Percentiles rank a stretch among this genome's conserved stretches.
phyloP scores from a whole-genome alignment of 1,140 invertebrate genomes.

The Calosoma granatense region DNA sequence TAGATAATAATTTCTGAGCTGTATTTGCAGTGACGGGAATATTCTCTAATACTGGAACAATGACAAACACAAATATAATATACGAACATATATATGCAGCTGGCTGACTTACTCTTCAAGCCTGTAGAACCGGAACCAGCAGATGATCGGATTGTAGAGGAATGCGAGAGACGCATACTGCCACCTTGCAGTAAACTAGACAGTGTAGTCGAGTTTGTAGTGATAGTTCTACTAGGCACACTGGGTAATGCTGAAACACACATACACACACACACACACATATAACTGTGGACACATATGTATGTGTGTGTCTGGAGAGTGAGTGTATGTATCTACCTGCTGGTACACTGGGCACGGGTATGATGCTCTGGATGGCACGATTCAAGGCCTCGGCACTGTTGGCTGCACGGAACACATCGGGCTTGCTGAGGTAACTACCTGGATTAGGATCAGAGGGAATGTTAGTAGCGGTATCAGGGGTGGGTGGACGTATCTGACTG shows the following conservation, averaged over 20 bases:
- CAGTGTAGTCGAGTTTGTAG: conserved; percentile 13
- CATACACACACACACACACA: too few species aligned
- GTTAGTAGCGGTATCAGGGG: not conserved
- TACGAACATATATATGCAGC: conserved; percentile 6
- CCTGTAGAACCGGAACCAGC: conserved; percentile 14
- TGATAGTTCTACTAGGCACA: not conserved
- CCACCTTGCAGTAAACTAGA: conserved; percentile 23
- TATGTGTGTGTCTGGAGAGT: too few species aligned
- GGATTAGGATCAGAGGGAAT: not conserved
- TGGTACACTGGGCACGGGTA: not conserved
- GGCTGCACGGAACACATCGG: not conserved
- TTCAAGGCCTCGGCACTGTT: conserved; percentile 27
- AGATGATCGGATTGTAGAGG: conserved; percentile 14
- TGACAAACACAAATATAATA: not conserved
- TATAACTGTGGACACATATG: too few species aligned
- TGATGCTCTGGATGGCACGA: conserved; percentile 29
- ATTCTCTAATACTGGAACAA: conserved; percentile 27
- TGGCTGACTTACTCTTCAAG: conserved; percentile 28
- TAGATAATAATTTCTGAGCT: conserved; percentile 22
- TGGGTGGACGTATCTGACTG: not conserved
- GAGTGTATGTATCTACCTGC: too few species aligned
- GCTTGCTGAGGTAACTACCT: not conserved
- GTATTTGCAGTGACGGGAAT: conserved; percentile 20
- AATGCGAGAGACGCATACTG: conserved; percentile 19
- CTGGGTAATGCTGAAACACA: not conserved